phyloP scores from a whole-genome alignment of 2,113 vertebrate genomes.

The Coryphaenoides rupestris region DNA sequence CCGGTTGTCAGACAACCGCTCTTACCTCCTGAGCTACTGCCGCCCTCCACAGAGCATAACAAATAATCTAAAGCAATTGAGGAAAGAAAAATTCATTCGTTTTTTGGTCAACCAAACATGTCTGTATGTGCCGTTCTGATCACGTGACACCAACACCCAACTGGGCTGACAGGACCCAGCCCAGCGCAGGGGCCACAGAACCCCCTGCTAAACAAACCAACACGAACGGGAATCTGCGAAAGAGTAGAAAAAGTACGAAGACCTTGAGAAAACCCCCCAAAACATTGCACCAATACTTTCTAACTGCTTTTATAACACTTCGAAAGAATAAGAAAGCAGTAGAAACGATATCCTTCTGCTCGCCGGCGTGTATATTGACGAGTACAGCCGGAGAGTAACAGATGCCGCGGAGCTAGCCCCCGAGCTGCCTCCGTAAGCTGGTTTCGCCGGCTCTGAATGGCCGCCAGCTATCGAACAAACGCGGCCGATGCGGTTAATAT shows the following conservation, averaged over 20 bases:
- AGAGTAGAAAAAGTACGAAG: too few relatives aligned
- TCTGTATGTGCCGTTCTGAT: too few relatives aligned
- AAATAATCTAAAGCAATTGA: too few relatives aligned
- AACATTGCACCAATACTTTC: constrained; percentile 13
- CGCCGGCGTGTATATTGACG: constrained; percentile 21
- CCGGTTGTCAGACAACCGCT: too few relatives aligned
- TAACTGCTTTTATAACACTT: too few relatives aligned
- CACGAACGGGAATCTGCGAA: constrained; percentile 36
- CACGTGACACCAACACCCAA: constrained; percentile 22
- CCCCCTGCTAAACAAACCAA: constrained; percentile 60
- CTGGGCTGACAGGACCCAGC: constrained; percentile 60
- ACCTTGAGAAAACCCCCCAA: too few relatives aligned
- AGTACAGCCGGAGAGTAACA: constrained; percentile 15
- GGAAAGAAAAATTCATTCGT: too few relatives aligned
- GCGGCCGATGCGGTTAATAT: too few relatives aligned
- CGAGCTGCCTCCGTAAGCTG: constrained; percentile 5
- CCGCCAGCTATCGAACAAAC: too few relatives aligned
- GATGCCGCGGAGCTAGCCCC: constrained; percentile 8
- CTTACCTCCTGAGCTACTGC: too few relatives aligned
- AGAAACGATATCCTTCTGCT: constrained; percentile 22
- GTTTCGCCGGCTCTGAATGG: constrained; percentile 19
- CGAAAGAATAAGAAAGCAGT: constrained; percentile 26
- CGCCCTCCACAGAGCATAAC: too few relatives aligned
- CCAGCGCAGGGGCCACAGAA: constrained; percentile 34
- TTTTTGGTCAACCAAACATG: too few relatives aligned